phyloP scores from a whole-genome alignment of 1,140 invertebrate genomes.

The Brachionus asplanchnoidis region DNA sequence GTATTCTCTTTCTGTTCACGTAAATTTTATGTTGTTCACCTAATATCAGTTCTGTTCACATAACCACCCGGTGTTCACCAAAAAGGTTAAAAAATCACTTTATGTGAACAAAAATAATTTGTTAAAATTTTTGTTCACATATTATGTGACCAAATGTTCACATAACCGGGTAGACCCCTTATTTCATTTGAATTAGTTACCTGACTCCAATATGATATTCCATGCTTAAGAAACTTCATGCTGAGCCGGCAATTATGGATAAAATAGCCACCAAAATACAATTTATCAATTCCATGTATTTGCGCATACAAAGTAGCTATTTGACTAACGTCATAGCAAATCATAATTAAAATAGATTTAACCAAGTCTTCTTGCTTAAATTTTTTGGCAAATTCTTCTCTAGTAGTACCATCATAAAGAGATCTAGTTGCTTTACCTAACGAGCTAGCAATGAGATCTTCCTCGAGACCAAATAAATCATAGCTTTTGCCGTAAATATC shows the following conservation, averaged over 20 bases:
- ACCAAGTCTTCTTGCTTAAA: slow-evolving; percentile 84
- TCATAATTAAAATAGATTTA: slow-evolving; percentile 89
- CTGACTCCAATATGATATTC: slow-evolving; percentile 94
- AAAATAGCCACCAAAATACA: slow-evolving; percentile 97
- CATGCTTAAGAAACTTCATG: slow-evolving; percentile 90
- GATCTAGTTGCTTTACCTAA: slow-evolving; percentile 74
- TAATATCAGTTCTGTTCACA: too few relatives aligned
- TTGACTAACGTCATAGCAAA: slow-evolving; percentile 97
- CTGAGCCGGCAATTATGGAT: slow-evolving; percentile 91
- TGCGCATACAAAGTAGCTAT: slow-evolving; percentile 88
- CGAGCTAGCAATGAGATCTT: slow-evolving; percentile 79
- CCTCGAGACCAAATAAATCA: slow-evolving; percentile 77
- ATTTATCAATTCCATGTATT: slow-evolving; percentile 64
- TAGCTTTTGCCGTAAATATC: slow-evolving; percentile 98
- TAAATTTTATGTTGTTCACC: too few relatives aligned
- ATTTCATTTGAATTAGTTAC: slow-evolving; percentile 46
- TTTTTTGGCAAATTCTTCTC: slow-evolving; percentile 70
- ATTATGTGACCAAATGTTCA: too few relatives aligned
- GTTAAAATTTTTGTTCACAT: too few relatives aligned
- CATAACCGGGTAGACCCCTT: too few relatives aligned
- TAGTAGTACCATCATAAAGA: slow-evolving; percentile 68
- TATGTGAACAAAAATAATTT: too few relatives aligned
- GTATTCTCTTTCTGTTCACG: too few relatives aligned
- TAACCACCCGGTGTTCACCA: too few relatives aligned
- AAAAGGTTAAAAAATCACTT: too few relatives aligned